phyloP scores from a whole-genome alignment of 1,140 invertebrate species.

The Drosophila nigrodunni region DNA sequence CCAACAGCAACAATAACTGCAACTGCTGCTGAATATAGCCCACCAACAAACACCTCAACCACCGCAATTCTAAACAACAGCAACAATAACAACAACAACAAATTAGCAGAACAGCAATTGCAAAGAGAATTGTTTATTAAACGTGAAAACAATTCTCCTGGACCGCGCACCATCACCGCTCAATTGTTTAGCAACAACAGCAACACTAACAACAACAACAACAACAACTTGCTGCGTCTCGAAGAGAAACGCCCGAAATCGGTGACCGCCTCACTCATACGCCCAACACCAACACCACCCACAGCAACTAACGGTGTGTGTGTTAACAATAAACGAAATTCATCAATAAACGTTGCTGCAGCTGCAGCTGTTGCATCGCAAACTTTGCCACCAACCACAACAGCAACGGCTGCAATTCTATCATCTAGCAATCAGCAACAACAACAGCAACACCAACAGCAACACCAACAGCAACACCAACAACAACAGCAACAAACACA shows the following conservation, averaged over 20 bases:
- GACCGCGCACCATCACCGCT: constrained; percentile 66
- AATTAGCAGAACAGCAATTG: constrained; percentile 22
- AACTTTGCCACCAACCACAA: constrained; percentile 66
- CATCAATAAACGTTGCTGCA: constrained; percentile 27
- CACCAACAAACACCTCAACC: constrained; percentile 40
- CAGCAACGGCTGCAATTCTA: constrained; percentile 68
- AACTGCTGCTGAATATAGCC: constrained; percentile 40
- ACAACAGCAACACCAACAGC: constrained; percentile 62
- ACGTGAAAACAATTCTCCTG: constrained; percentile 66
- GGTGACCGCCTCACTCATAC: constrained; percentile 81
- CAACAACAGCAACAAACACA: constrained; percentile 89
- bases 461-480: constrained; percentile 61
- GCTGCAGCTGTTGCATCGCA: constrained; percentile 27
- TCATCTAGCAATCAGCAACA: constrained; percentile 64
- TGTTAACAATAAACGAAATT: constrained; percentile 52
- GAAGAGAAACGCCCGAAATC: constrained; percentile 82
- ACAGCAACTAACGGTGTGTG: constrained; percentile 22
- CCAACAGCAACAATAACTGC: constrained; percentile 17
- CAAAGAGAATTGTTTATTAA: constrained; percentile 54
- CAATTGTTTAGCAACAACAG: constrained; percentile 53
- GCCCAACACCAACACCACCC: constrained; percentile 48
- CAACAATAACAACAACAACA: neutral
- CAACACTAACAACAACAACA: constrained; percentile 21
- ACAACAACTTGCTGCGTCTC: constrained; percentile 29
- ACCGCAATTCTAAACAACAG: constrained; percentile 34